These are phyloP conservation scores for Bradypodion ventrale DNA, from an alignment of 2,797 vertebrate genomes.

Conservation along the genomic window DNA sequence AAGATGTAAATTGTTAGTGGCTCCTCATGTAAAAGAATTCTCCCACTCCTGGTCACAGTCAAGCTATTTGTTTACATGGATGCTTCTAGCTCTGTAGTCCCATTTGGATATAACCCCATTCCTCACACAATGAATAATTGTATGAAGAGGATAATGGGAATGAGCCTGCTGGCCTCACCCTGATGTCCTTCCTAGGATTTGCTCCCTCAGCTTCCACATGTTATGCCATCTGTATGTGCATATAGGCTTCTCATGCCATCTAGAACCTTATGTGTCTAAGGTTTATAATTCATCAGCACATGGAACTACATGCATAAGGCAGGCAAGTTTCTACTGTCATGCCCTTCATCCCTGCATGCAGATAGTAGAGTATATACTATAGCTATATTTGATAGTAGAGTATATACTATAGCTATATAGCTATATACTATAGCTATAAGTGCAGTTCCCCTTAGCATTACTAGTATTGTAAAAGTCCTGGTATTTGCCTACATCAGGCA, in stretches of 20 bases:
- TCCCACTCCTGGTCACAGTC: background rate
- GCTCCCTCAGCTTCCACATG: too few species aligned
- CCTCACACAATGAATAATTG: background rate
- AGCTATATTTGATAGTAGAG: too few species aligned
- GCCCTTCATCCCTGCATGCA: too few species aligned
- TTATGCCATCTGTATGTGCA: too few species aligned
- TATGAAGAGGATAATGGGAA: background rate
- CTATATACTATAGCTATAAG: too few species aligned
- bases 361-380: too few species aligned
- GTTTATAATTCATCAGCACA: background rate
- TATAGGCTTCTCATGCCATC: too few species aligned
- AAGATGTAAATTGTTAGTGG: background rate
- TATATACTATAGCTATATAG: too few species aligned
- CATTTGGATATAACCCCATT: background rate
- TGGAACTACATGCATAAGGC: background rate
- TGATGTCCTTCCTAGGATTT: background rate
- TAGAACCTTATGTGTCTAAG: too few species aligned
- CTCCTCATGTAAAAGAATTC: background rate
- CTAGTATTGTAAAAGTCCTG: too few species aligned
- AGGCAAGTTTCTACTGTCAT: background rate
- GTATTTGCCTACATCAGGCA: too few species aligned
- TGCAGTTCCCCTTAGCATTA: too few species aligned
- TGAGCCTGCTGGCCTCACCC: background rate
- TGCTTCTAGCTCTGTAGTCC: background rate
- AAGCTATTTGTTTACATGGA: background rate